These are phyloP conservation scores for Noturus placidus DNA, from an alignment of 2,113 vertebrate genomes.

Conservation along the genomic window DNA sequence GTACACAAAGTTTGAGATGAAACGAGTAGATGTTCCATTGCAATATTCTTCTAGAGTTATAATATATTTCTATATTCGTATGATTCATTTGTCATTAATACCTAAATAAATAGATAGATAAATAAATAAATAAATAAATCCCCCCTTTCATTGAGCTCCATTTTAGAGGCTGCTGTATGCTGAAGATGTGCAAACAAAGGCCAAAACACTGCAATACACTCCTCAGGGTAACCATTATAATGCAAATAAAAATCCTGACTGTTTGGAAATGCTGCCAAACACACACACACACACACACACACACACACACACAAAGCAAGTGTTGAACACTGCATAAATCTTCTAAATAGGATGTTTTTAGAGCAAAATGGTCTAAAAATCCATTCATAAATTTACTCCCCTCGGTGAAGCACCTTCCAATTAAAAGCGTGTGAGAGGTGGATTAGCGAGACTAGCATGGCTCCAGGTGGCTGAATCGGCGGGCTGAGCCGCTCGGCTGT, in stretches of 20 bases:
- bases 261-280: constrained; percentile 15
- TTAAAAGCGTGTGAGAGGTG: constrained; percentile 78
- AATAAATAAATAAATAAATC: not conserved
- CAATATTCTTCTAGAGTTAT: not conserved
- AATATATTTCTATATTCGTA: not conserved
- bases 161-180: not conserved
- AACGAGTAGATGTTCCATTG: not conserved
- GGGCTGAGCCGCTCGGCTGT: constrained; percentile 73
- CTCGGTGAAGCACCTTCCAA: constrained; percentile 73
- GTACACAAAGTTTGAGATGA: not conserved
- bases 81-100: not conserved
- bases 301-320: constrained; percentile 58
- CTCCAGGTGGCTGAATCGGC: constrained; percentile 73
- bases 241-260: constrained; percentile 10
- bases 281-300: constrained; percentile 30
- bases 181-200: not conserved
- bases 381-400: constrained; percentile 75
- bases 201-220: not conserved
- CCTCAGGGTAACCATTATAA: not conserved
- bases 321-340: constrained; percentile 70
- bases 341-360: constrained; percentile 65
- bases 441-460: constrained; percentile 75
- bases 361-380: constrained; percentile 71
- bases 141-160: not conserved
- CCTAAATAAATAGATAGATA: not conserved